These are phyloP conservation scores for Nesidiocoris tenuis DNA, from an alignment of 2,888 invertebrate genomes.

Conservation along the genomic window DNA sequence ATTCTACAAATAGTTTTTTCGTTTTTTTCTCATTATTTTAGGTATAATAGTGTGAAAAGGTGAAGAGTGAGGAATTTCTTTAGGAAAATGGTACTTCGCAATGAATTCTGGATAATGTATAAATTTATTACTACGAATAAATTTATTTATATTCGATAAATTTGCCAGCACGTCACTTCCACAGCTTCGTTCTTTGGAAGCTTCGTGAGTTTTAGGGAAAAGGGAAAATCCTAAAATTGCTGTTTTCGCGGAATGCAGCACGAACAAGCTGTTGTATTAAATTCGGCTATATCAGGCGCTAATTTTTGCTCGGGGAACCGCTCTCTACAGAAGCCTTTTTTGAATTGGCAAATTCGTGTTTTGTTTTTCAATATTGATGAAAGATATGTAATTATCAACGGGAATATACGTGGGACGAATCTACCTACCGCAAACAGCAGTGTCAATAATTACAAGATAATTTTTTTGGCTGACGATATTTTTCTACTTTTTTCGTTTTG, in stretches of 20 bases:
- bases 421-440: not conserved
- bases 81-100: not conserved
- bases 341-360: not conserved
- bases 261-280: not conserved
- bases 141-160: too few species aligned
- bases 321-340: not conserved
- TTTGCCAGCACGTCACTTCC: too few species aligned
- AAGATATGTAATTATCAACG: not conserved
- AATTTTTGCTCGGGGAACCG: not conserved
- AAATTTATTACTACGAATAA: too few species aligned
- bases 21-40: not conserved
- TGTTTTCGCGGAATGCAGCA: not conserved
- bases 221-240: too few species aligned
- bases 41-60: conserved; percentile 13
- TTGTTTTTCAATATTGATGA: too few species aligned
- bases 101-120: not conserved
- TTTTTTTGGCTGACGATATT: too few species aligned
- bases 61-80: conserved; percentile 29
- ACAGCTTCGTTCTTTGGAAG: too few species aligned
- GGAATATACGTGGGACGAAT: not conserved
- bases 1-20: not conserved
- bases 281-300: not conserved
- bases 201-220: too few species aligned
- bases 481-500: not conserved
- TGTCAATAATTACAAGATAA: too few species aligned